Conservation (phyloP, 2,113 vertebrate genomes). For the Pteropus alecto region DNA sequence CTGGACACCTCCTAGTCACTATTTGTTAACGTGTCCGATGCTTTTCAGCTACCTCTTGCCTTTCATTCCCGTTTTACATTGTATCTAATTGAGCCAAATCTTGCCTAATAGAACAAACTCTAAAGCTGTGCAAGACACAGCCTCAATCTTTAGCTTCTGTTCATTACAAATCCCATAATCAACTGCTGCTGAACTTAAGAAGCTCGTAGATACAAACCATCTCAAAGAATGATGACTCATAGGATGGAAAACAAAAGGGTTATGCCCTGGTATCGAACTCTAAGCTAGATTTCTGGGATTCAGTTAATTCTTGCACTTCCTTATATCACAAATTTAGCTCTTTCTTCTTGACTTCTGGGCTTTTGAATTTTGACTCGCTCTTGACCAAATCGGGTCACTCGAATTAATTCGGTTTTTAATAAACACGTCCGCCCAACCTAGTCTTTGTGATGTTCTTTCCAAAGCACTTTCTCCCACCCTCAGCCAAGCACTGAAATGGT, state of each 20-base stretch:
- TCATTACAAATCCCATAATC: not conserved
- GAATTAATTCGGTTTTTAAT: constrained; percentile 20
- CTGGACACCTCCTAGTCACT: fast-evolving
- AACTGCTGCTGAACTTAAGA: not conserved
- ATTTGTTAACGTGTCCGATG: not conserved
- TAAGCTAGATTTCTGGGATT: not conserved
- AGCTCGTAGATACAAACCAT: not conserved
- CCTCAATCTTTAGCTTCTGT: not conserved
- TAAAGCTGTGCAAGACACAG: not conserved
- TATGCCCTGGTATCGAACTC: not conserved
- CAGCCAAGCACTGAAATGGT: not conserved
- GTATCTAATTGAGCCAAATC: not conserved
- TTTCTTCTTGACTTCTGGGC: not conserved
- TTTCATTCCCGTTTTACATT: not conserved
- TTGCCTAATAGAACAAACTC: not conserved
- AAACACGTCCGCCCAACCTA: not conserved
- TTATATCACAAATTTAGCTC: not conserved
- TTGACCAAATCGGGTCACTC: not conserved
- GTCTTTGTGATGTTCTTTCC: not conserved
- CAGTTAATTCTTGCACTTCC: not conserved
- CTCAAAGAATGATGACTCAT: not conserved
- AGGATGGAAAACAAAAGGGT: not conserved
- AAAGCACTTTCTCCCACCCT: not conserved
- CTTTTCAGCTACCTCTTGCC: not conserved
- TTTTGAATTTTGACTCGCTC: not conserved